Conservation (phyloP, 2,888 invertebrate genomes). For the Drosophila rellima region DNA sequence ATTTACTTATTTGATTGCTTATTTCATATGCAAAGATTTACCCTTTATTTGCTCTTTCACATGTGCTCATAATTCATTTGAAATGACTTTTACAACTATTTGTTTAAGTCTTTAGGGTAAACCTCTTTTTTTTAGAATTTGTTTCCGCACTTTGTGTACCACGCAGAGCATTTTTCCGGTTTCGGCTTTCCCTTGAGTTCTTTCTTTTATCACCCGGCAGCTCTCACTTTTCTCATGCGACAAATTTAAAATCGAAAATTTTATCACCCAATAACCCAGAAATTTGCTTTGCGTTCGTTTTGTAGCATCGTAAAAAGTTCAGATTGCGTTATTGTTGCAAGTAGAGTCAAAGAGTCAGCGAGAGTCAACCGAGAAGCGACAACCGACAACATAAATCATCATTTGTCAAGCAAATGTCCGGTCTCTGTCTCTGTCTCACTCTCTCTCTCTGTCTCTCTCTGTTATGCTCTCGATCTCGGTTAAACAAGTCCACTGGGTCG, state of each 20-base stretch:
- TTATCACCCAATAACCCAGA: slow-evolving; percentile 67
- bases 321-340: slow-evolving; percentile 33
- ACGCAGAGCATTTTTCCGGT: slow-evolving; percentile 12
- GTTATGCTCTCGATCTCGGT: slow-evolving; percentile 25
- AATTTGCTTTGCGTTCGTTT: slow-evolving; percentile 33
- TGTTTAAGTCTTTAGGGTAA: slow-evolving; percentile 36
- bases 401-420: slow-evolving; percentile 68
- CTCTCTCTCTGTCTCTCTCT: not conserved
- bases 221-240: slow-evolving; percentile 41
- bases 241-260: slow-evolving; percentile 60
- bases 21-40: not conserved
- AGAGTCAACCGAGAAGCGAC: slow-evolving; percentile 7
- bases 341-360: slow-evolving; percentile 10
- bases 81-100: slow-evolving; percentile 66
- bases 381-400: slow-evolving; percentile 59
- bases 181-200: not conserved
- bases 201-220: slow-evolving; percentile 43
- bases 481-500: slow-evolving; percentile 52
- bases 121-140: slow-evolving; percentile 28
- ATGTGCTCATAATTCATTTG: slow-evolving; percentile 58
- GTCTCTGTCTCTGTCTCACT: slow-evolving; percentile 8
- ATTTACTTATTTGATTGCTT: not conserved
- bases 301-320: slow-evolving; percentile 47
- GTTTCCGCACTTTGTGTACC: slow-evolving; percentile 23
- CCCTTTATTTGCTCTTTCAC: slow-evolving; percentile 6